Base-by-base conservation (phyloP, 2,888 invertebrate genomes). In the Tuberolachnus salignus region DNA sequence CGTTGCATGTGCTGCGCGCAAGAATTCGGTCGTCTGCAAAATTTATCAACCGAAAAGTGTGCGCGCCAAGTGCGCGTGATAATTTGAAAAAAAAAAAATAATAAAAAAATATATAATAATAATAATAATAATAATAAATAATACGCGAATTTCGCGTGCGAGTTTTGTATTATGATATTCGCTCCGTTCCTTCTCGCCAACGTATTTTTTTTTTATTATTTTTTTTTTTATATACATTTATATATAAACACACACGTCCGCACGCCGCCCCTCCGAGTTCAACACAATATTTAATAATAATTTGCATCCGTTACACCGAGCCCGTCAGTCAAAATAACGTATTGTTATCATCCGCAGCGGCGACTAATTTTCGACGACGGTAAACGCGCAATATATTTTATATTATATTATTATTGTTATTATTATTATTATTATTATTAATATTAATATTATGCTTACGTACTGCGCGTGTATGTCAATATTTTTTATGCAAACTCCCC, bases 261-360 rank as follows among this genome's bases (percentile, higher is more conserved):
- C 63, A 6, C 42, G n/a, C n/a, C n/a, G n/a, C n/a, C n/a, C n/a
- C n/a, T 3, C 6, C 11, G 23, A 64, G 55, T 55, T 16, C 16
- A 11, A 44, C 70, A 21, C n/a, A 66, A 14, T 46, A 51, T 70
- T 70, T 55, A 70, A 70, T 55, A 55, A 42, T 57, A 34, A 34
- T 64, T 44, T 16, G 70, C 70, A 70, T 70, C 70, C 21, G 70
- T 55, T 70, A 70, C 64, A 64, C 55, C 23, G 19, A n/a, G 21
- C 21, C 42, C 55, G 70, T 70, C 70, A 70, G 21, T 70, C 70
- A 55, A 44, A 53, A 55, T 55, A 42, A n/a, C 53, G 19, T 53
- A 9, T 53, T 53, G n/a, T 53, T 53, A n/a, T 19, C 53, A 19
- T 53, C 53, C n/a, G 19, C 53, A 19, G 19, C 9, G 8, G 19